These are phyloP conservation scores for Parnassius smintheus DNA, from an alignment of 2,888 invertebrate species.

Conservation along the genomic window DNA sequence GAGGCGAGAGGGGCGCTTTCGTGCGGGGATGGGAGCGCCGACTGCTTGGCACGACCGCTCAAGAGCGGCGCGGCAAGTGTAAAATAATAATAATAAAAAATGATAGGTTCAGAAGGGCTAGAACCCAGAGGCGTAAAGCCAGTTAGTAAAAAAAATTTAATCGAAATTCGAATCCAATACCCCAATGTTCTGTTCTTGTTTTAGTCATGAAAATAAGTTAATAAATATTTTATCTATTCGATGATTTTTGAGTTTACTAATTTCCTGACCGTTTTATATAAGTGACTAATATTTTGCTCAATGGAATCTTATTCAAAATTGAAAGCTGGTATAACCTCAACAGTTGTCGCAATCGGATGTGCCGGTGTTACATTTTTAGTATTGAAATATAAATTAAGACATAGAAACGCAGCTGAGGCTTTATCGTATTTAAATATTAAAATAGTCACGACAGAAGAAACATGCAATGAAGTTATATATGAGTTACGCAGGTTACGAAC, in stretches of 20 bases:
- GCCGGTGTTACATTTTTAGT: constrained; percentile 45
- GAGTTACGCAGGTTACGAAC: constrained; percentile 51
- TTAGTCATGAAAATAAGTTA: too few relatives aligned
- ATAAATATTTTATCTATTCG: too few relatives aligned
- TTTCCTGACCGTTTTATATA: neutral
- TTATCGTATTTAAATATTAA: constrained; percentile 53
- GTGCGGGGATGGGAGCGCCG: too few relatives aligned
- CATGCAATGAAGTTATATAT: constrained; percentile 50
- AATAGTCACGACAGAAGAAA: constrained; percentile 46
- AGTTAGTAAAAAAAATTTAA: too few relatives aligned
- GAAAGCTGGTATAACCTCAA: constrained; percentile 43
- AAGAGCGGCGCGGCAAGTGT: too few relatives aligned
- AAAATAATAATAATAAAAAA: too few relatives aligned
- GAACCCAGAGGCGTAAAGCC: too few relatives aligned
- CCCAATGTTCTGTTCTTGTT: too few relatives aligned
- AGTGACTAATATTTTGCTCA: neutral
- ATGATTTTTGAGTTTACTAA: neutral
- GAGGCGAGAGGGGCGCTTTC: too few relatives aligned
- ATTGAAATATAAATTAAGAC: constrained; percentile 38
- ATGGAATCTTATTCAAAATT: constrained; percentile 43
- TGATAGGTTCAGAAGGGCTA: too few relatives aligned
- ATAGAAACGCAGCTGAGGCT: constrained; percentile 43
- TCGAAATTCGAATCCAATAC: too few relatives aligned
- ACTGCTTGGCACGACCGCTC: too few relatives aligned
- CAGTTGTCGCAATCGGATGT: constrained; percentile 45